Conservation (phyloP, 2,888 invertebrate species). For the Catocala nupta region DNA sequence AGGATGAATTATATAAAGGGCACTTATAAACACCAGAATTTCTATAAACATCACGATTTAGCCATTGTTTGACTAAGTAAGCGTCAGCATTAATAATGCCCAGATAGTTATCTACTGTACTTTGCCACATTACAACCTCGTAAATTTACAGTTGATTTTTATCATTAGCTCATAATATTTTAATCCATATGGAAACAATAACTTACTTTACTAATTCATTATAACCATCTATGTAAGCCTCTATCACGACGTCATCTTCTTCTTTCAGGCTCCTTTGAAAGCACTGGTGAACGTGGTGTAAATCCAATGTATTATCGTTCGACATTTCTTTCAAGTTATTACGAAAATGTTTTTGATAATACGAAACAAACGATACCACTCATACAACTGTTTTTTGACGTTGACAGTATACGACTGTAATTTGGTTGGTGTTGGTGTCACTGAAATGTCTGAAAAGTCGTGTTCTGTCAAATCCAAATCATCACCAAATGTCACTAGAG, state of each 20-base stretch:
- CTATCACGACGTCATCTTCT: conserved; percentile 91
- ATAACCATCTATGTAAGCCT: conserved; percentile 92
- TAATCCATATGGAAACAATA: conserved; percentile 63
- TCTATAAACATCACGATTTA: too few species aligned
- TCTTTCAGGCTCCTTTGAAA: conserved; percentile 90
- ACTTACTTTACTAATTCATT: conserved; percentile 94
- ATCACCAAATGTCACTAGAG: not conserved
- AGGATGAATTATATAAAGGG: too few species aligned
- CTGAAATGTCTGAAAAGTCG: not conserved
- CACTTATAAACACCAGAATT: too few species aligned
- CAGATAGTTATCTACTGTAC: not conserved
- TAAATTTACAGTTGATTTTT: conserved; percentile 28
- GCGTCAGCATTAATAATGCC: conserved; percentile 6
- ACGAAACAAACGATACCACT: conserved; percentile 8
- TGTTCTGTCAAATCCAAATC: not conserved
- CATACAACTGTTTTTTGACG: conserved; percentile 18
- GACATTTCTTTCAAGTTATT: conserved; percentile 72
- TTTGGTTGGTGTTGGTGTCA: not conserved
- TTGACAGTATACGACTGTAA: conserved; percentile 8
- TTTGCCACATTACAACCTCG: conserved; percentile 9
- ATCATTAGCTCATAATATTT: conserved; percentile 24
- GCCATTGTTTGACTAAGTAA: not conserved
- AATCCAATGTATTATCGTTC: conserved; percentile 76
- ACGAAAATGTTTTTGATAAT: conserved; percentile 13
- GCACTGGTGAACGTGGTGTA: conserved; percentile 85